Conservation (phyloP, 2,888 invertebrate genomes). For the Cybosia mesomella region DNA sequence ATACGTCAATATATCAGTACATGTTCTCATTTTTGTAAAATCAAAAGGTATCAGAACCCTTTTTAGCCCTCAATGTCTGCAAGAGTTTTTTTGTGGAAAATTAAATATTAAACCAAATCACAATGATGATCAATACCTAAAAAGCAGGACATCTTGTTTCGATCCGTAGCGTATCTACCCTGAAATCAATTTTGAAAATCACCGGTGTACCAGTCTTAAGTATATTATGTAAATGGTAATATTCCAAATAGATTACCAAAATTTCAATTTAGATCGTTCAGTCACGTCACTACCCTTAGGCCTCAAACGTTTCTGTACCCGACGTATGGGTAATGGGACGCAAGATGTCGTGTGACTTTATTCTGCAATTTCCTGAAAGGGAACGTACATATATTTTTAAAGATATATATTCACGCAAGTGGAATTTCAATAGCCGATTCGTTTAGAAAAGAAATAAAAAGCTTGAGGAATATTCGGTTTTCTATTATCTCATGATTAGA, state of each 20-base stretch:
- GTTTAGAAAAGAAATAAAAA: background rate
- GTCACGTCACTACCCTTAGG: slow-evolving; percentile 32
- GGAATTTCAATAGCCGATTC: background rate
- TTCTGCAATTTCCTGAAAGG: slow-evolving; percentile 25
- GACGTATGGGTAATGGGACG: slow-evolving; percentile 59
- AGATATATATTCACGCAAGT: background rate
- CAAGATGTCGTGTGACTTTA: slow-evolving; percentile 42
- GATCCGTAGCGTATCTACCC: background rate
- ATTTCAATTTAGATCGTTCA: slow-evolving; percentile 32
- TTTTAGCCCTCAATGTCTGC: background rate
- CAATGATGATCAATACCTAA: background rate
- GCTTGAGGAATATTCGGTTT: too few species aligned
- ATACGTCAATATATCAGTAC: too few species aligned
- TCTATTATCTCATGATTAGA: too few species aligned
- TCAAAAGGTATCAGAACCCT: background rate
- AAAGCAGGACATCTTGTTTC: too few species aligned
- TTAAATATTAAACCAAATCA: background rate
- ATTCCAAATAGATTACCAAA: slow-evolving; percentile 29
- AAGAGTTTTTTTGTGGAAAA: too few species aligned
- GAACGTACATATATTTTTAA: background rate
- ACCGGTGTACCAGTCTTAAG: background rate
- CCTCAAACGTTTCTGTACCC: slow-evolving; percentile 48
- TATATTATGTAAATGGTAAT: slow-evolving; percentile 9
- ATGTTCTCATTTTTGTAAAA: too few species aligned
- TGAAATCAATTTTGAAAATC: background rate